A percentile compares a stretch with the other conserved stretches of the same genome.
phyloP scores from a whole-genome alignment of 2,113 vertebrate genomes.

The Semnornis frantzii region DNA sequence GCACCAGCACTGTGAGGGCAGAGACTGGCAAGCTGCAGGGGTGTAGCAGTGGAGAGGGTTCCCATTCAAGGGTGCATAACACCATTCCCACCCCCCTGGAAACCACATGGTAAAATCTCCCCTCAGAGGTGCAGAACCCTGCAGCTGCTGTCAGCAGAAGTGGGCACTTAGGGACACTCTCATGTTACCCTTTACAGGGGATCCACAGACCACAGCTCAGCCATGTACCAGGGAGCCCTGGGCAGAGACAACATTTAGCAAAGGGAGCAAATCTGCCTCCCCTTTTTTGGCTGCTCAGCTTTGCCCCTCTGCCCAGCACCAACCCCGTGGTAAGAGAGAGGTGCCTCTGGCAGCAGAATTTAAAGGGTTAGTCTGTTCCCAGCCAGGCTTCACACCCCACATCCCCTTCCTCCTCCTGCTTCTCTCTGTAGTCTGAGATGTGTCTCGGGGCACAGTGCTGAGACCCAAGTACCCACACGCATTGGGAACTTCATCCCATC shows the following conservation, averaged over 20 bases:
- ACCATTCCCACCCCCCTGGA: background rate
- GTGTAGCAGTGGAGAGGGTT: accelerated
- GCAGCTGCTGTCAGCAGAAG: background rate
- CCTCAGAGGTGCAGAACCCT: background rate
- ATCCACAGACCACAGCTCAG: background rate
- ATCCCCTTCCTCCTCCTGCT: background rate
- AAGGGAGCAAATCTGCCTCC: background rate
- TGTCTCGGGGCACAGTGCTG: background rate
- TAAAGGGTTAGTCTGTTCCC: background rate
- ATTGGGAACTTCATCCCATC: background rate
- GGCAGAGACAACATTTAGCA: background rate
- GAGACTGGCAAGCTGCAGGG: background rate
- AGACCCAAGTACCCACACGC: background rate
- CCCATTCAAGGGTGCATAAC: background rate
- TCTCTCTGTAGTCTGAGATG: background rate
- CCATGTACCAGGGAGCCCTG: accelerated
- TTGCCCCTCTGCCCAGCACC: background rate
- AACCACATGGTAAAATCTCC: background rate
- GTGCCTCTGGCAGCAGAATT: background rate
- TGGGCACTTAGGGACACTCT: background rate
- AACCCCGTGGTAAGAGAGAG: accelerated
- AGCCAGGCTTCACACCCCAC: background rate
- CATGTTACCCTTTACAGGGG: accelerated
- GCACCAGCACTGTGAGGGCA: background rate
- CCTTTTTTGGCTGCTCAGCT: background rate